These are phyloP conservation scores for Suillia variegata DNA, from an alignment of 2,888 invertebrate species.

Conservation along the genomic window DNA sequence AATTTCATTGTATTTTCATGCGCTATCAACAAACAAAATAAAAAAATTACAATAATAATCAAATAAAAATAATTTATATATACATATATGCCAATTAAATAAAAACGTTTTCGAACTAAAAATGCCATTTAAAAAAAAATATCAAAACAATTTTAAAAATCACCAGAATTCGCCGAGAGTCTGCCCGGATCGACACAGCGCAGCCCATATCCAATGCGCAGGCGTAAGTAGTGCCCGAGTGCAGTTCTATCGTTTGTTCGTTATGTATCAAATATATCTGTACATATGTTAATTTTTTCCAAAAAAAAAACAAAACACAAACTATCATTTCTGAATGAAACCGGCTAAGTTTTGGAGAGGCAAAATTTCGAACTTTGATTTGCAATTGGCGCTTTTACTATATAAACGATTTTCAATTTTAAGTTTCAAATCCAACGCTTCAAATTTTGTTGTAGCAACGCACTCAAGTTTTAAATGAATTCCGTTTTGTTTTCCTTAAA, in stretches of 20 bases:
- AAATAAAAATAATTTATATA: slow-evolving; percentile 18
- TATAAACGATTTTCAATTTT: not conserved
- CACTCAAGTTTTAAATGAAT: too few species aligned
- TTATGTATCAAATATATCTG: not conserved
- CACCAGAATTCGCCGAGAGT: slow-evolving; percentile 83
- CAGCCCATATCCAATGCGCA: slow-evolving; percentile 82
- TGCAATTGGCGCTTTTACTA: not conserved
- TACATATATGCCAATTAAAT: slow-evolving; percentile 17
- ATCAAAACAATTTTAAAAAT: slow-evolving; percentile 33
- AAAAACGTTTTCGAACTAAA: slow-evolving; percentile 11
- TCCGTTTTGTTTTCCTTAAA: too few species aligned
- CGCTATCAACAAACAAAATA: slow-evolving; percentile 19
- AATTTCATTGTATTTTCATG: slow-evolving; percentile 36
- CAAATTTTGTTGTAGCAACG: too few species aligned
- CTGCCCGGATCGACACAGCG: slow-evolving; percentile 83
- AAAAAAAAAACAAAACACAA: not conserved
- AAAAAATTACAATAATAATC: slow-evolving; percentile 22
- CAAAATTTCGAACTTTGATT: not conserved
- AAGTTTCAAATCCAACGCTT: too few species aligned
- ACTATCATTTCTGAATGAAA: not conserved
- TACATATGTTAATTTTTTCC: not conserved
- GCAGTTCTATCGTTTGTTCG: slow-evolving; percentile 31
- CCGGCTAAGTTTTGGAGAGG: too few species aligned
- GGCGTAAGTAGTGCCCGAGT: slow-evolving; percentile 72
- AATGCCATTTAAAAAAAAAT: slow-evolving; percentile 16